Conservation (phyloP, 2,888 invertebrate genomes). For the Amiota minor region DNA sequence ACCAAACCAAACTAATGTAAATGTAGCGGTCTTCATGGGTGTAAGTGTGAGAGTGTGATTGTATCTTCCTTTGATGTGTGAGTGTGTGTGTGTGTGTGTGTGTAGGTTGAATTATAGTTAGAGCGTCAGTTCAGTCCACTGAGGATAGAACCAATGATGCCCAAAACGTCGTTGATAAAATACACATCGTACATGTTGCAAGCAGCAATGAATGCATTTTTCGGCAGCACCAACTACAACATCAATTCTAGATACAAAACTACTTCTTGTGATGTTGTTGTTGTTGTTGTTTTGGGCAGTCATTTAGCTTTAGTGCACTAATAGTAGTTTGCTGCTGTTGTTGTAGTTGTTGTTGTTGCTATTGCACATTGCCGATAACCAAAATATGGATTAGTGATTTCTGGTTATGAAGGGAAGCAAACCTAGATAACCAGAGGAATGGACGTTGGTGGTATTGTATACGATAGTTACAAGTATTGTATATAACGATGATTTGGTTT, state of each 20-base stretch:
- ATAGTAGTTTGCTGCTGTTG: not conserved
- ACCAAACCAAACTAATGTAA: conserved; percentile 14
- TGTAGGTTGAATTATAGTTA: conserved; percentile 16
- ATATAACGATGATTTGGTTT: too few species aligned
- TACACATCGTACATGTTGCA: conserved; percentile 1
- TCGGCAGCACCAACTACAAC: not conserved
- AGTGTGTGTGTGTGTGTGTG: not conserved
- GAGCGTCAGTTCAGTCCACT: not conserved
- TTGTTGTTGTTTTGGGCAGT: conserved; percentile 1
- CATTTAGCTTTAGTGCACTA: conserved; percentile 2
- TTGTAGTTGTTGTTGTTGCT: not conserved
- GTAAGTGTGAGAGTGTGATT: not conserved
- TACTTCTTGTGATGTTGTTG: not conserved
- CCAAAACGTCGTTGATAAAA: conserved; percentile 19
- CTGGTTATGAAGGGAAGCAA: not conserved
- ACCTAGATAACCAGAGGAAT: too few species aligned
- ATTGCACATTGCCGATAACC: conserved; percentile 21
- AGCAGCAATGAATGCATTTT: conserved; percentile 13
- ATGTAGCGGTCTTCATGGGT: not conserved
- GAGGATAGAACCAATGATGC: not conserved
- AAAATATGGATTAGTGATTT: conserved; percentile 29
- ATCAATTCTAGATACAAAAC: not conserved
- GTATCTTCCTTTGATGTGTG: not conserved
- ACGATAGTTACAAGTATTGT: too few species aligned
- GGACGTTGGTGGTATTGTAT: too few species aligned